These are phyloP conservation scores for Sus cebifrons DNA, from an alignment of 2,797 vertebrate genomes.

Conservation along the genomic window DNA sequence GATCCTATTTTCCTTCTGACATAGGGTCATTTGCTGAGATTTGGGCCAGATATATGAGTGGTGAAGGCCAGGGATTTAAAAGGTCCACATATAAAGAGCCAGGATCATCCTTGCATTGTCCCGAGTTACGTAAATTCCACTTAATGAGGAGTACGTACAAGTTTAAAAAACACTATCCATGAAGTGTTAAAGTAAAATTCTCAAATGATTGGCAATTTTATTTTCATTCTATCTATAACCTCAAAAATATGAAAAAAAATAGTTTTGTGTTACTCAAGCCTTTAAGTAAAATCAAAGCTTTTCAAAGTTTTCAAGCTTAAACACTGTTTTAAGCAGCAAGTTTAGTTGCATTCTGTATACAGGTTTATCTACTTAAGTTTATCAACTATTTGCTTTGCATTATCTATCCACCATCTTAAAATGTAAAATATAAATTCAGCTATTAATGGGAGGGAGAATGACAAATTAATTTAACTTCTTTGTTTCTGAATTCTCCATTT, in stretches of 20 bases:
- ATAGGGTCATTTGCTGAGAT: not conserved
- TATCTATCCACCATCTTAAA: constrained; percentile 34
- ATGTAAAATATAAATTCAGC: constrained; percentile 36
- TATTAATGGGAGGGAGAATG: not conserved
- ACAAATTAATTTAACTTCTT: constrained; percentile 55
- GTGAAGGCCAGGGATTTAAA: not conserved
- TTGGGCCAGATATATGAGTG: not conserved
- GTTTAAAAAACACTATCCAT: not conserved
- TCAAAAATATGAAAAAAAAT: constrained; percentile 30
- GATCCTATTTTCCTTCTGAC: not conserved
- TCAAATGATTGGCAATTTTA: constrained; percentile 7
- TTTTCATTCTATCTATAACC: constrained; percentile 32
- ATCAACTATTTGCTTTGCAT: constrained; percentile 53
- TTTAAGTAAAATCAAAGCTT: constrained; percentile 50
- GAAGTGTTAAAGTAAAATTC: constrained; percentile 14
- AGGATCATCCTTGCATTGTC: not conserved
- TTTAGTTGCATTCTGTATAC: constrained; percentile 16
- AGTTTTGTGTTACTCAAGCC: constrained; percentile 12
- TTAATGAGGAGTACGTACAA: not conserved
- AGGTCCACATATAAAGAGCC: not conserved
- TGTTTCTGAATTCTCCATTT: constrained; percentile 59
- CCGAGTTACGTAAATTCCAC: not conserved
- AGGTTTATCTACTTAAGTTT: constrained; percentile 18
- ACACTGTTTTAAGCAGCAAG: not conserved
- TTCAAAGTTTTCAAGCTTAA: constrained; percentile 27